Evolutionary conservation across 2,888 invertebrate genomes (phyloP).

Genomic region (Odontocolon sp.): DNA sequence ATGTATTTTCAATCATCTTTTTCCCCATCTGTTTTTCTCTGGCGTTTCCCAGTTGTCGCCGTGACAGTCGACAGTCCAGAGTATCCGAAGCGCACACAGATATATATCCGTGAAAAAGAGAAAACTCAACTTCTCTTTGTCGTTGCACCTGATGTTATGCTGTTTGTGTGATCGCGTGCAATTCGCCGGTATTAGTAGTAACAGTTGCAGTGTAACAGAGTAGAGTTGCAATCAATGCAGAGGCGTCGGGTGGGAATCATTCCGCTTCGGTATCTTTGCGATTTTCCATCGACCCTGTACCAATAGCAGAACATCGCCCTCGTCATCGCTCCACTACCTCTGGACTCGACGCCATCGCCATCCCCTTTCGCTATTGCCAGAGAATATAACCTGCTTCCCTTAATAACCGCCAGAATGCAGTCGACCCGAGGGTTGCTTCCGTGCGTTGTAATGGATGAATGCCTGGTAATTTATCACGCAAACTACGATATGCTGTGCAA

Average conservation of each 20-base stretch:
- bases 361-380: too few relatives aligned
- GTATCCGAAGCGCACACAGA: too few relatives aligned
- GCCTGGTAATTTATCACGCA: constrained; percentile 53
- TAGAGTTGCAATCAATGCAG: too few relatives aligned
- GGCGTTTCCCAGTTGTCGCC: constrained; percentile 7
- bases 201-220: neutral
- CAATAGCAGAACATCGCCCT: neutral
- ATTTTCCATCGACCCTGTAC: constrained; percentile 40
- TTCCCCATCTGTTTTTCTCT: neutral
- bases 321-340: neutral
- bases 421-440: constrained; percentile 39
- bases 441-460: constrained; percentile 54
- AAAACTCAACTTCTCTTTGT: neutral
- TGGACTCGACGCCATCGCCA: constrained; percentile 11
- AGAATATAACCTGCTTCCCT: constrained; percentile 33
- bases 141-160: neutral
- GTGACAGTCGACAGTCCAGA: constrained; percentile 10
- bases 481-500: constrained; percentile 30
- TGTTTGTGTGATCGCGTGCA: neutral
- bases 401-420: constrained; percentile 46
- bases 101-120: neutral
- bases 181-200: neutral
- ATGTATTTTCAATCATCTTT: constrained; percentile 65
- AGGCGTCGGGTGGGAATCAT: constrained; percentile 46
- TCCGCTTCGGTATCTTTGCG: constrained; percentile 41